These are phyloP conservation scores for Pygmarrhopalites habei DNA, from an alignment of 1,140 invertebrate species.

Conservation along the genomic window DNA sequence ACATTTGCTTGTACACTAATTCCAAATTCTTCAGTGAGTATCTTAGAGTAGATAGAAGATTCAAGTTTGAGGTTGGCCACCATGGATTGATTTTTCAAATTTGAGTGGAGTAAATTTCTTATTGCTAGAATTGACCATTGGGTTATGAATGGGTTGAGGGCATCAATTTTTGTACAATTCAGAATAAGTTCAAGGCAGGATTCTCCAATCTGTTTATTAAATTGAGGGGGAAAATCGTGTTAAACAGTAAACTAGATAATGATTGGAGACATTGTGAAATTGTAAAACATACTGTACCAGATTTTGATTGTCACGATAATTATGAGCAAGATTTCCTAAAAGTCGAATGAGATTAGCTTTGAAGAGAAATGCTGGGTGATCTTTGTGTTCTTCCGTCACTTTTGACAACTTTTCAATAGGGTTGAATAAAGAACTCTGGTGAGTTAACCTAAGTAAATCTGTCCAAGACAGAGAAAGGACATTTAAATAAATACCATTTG, in stretches of 20 bases:
- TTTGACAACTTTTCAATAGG: conserved; percentile 2
- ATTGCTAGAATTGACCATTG: conserved; percentile 12
- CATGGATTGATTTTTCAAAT: background rate
- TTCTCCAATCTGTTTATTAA: conserved; percentile 4
- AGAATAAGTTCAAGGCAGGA: background rate
- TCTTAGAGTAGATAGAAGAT: no score
- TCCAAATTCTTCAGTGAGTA: no score
- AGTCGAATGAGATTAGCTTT: conserved; percentile 9
- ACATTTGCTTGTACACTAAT: no score
- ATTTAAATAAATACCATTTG: conserved; percentile 6
- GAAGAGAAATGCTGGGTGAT: conserved; percentile 10
- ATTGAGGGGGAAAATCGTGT: background rate
- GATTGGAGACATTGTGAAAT: no score
- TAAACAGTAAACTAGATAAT: no score
- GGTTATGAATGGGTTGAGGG: conserved; percentile 4
- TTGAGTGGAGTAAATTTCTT: background rate
- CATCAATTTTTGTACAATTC: conserved; percentile 1
- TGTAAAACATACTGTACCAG: no score
- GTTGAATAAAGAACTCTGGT: background rate
- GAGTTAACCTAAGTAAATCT: background rate
- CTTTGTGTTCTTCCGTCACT: background rate
- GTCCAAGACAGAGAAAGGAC: no score
- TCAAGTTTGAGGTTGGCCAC: no score
- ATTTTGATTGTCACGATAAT: background rate
- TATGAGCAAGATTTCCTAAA: conserved; percentile 4